phyloP scores from a whole-genome alignment of 1,140 invertebrate species.

The Calliopsis andreniformis region DNA sequence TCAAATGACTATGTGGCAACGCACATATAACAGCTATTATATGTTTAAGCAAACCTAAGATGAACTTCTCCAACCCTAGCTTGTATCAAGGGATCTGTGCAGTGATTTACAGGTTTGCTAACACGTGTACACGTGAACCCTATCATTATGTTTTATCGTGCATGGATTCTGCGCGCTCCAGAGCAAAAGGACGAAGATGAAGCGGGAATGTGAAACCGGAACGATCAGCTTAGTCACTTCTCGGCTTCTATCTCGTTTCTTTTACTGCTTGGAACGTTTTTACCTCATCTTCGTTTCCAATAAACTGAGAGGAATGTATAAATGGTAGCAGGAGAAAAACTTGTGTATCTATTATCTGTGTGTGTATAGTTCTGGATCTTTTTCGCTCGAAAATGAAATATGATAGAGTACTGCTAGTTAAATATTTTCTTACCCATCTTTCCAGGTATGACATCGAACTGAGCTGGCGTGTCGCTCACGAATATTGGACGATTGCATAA shows the following conservation, averaged over 20 bases:
- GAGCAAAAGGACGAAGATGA: conserved; percentile 27
- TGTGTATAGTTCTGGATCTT: not conserved
- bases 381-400: not conserved
- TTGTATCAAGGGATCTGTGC: not conserved
- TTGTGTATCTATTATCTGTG: not conserved
- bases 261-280: conserved; percentile 38
- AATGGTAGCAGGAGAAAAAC: not conserved
- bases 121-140: conserved; percentile 32
- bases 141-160: conserved; percentile 71
- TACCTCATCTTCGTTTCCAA: conserved; percentile 20
- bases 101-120: conserved; percentile 39
- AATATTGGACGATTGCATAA: conserved; percentile 89
- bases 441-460: conserved; percentile 92
- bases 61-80: conserved; percentile 32
- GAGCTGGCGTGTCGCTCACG: conserved; percentile 88
- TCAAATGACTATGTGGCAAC: too few species aligned
- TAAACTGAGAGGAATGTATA: not conserved
- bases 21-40: too few species aligned
- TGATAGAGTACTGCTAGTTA: not conserved
- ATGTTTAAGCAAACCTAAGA: not conserved
- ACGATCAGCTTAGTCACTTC: conserved; percentile 53
- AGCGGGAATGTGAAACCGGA: conserved; percentile 61
- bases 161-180: conserved; percentile 49
- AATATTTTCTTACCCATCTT: conserved; percentile 89
- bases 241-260: conserved; percentile 41